Evolutionary conservation across 2,888 invertebrate genomes (phyloP).

Genomic region (Acanthosepion pharaonis): DNA sequence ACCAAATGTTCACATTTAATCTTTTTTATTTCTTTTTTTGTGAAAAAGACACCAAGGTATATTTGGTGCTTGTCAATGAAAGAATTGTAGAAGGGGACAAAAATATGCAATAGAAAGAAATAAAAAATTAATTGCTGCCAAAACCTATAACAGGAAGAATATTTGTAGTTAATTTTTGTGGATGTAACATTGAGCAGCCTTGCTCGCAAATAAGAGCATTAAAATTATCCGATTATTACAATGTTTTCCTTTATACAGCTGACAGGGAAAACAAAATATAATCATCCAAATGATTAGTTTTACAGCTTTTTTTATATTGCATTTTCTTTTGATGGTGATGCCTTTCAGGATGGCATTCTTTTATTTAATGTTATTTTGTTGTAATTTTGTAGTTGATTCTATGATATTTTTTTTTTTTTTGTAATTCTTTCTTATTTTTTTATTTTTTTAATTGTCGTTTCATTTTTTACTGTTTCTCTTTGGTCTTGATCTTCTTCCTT

Average conservation of each 20-base stretch:
- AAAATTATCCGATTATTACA: not conserved
- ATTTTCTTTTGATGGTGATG: not conserved
- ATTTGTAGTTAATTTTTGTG: not conserved
- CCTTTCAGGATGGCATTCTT: not conserved
- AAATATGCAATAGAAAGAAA: not conserved
- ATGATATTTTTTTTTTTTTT: too few species aligned
- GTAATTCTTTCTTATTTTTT: too few species aligned
- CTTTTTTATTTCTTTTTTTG: not conserved
- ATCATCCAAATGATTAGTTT: not conserved
- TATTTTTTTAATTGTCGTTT: too few species aligned
- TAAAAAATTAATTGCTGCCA: not conserved
- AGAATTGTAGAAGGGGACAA: not conserved
- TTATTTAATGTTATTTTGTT: too few species aligned
- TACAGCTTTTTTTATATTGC: not conserved
- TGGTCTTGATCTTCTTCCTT: too few species aligned
- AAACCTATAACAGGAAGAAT: not conserved
- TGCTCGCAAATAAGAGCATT: not conserved
- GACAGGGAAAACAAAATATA: conserved; percentile 8
- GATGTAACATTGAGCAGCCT: not conserved
- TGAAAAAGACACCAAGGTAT: not conserved
- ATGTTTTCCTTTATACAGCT: not conserved
- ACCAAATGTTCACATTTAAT: not conserved
- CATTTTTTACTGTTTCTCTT: too few species aligned
- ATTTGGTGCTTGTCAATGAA: not conserved
- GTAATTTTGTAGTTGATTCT: too few species aligned